These are phyloP conservation scores for Brassicogethes aeneus DNA, from an alignment of 2,888 invertebrate species.

Conservation along the genomic window DNA sequence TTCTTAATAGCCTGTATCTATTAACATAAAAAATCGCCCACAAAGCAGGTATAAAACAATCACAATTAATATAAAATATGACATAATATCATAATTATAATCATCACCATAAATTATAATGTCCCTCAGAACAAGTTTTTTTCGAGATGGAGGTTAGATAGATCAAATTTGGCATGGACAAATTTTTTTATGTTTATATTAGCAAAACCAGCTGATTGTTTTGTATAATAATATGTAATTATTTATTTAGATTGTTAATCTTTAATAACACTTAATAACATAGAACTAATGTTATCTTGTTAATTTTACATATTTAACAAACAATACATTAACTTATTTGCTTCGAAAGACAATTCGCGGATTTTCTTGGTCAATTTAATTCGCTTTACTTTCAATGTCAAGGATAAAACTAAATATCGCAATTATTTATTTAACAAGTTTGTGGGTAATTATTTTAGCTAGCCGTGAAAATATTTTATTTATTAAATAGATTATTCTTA, in stretches of 20 bases:
- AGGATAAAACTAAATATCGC: no score
- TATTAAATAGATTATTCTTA: no score
- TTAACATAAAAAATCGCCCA: no score
- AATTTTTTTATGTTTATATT: not conserved
- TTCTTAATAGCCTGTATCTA: no score
- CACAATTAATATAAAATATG: not conserved
- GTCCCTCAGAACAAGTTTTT: not conserved
- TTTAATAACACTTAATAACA: not conserved
- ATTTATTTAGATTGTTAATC: constrained; percentile 1
- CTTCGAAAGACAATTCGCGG: no score
- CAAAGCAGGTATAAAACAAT: not conserved
- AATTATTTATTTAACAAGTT: no score
- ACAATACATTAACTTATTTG: no score
- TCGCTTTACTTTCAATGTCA: no score
- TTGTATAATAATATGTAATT: not conserved
- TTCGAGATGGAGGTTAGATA: not conserved
- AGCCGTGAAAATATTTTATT: no score
- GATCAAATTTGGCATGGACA: not conserved
- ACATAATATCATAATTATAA: not conserved
- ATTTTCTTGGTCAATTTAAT: no score
- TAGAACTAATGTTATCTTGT: not conserved
- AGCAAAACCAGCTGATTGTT: not conserved
- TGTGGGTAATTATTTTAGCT: no score
- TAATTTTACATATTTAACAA: not conserved
- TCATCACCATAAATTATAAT: not conserved